A percentile compares a stretch with the other conserved stretches of the same genome.
These are phyloP conservation scores for Chelonus formosanus DNA, from an alignment of 2,888 invertebrate species.

Conservation along the genomic window DNA sequence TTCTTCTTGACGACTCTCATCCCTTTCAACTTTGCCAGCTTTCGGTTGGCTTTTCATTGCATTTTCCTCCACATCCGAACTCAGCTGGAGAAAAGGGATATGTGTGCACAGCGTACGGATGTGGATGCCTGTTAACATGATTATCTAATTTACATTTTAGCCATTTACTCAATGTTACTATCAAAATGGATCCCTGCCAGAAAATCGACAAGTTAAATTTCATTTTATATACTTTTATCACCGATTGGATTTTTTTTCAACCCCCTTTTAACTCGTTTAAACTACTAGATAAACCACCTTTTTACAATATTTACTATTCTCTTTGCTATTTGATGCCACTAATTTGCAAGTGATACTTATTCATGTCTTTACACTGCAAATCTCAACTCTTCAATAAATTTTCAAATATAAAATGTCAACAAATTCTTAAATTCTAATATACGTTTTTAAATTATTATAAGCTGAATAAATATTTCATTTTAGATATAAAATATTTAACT, in stretches of 20 bases:
- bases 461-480: background rate
- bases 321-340: too few relatives aligned
- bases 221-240: constrained; percentile 14
- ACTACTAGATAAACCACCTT: too few relatives aligned
- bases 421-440: too few relatives aligned
- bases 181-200: background rate
- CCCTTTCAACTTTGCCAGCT: constrained; percentile 16
- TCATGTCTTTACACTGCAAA: too few relatives aligned
- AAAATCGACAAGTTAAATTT: constrained; percentile 20
- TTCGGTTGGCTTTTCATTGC: constrained; percentile 18
- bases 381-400: too few relatives aligned
- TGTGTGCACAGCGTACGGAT: constrained; percentile 9
- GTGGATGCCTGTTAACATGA: constrained; percentile 22
- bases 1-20: constrained; percentile 27
- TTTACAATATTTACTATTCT: too few relatives aligned
- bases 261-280: too few relatives aligned
- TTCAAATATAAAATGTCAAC: too few relatives aligned
- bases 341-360: too few relatives aligned
- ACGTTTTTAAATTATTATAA: too few relatives aligned
- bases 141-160: constrained; percentile 29
- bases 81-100: constrained; percentile 4
- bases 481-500: constrained; percentile 38
- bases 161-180: constrained; percentile 22
- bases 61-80: constrained; percentile 22
- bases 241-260: too few relatives aligned